A percentile compares a stretch with the other conserved stretches of the same genome.
Conservation (phyloP, 2,888 invertebrate species). For the Deroplatys truncata region DNA sequence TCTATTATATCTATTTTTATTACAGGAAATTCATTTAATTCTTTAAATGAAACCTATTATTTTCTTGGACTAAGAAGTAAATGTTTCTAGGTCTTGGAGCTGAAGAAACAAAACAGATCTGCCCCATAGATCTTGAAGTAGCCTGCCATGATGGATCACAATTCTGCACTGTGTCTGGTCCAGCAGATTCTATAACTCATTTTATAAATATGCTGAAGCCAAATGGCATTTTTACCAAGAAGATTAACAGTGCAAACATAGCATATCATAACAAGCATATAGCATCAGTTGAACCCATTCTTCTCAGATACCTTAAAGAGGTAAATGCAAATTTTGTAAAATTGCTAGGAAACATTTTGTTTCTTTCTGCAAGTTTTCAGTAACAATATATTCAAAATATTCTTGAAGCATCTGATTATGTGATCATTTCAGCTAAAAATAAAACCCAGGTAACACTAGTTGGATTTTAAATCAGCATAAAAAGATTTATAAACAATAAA, state of each 20-base stretch:
- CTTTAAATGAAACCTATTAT: too few relatives aligned
- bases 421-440: too few relatives aligned
- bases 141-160: conserved; percentile 78
- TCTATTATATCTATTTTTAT: too few relatives aligned
- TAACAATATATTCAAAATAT: too few relatives aligned
- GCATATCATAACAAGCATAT: conserved; percentile 38
- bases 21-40: too few relatives aligned
- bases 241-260: conserved; percentile 35
- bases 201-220: conserved; percentile 54
- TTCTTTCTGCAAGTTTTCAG: too few relatives aligned
- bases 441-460: too few relatives aligned
- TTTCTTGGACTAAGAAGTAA: neutral
- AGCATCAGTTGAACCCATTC: conserved; percentile 44
- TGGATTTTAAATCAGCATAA: too few relatives aligned
- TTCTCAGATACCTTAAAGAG: conserved; percentile 44
- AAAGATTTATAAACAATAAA: too few relatives aligned
- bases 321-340: conserved; percentile 28
- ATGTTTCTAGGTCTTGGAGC: neutral
- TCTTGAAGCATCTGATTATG: too few relatives aligned
- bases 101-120: conserved; percentile 29
- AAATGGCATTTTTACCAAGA: conserved; percentile 34
- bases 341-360: too few relatives aligned
- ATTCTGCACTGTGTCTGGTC: conserved; percentile 76
- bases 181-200: conserved; percentile 49
- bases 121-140: conserved; percentile 62